A percentile compares a stretch with the other conserved stretches of the same genome.
phyloP scores from a whole-genome alignment of 2,888 invertebrate species.

The Leptinotarsa tumamoca region DNA sequence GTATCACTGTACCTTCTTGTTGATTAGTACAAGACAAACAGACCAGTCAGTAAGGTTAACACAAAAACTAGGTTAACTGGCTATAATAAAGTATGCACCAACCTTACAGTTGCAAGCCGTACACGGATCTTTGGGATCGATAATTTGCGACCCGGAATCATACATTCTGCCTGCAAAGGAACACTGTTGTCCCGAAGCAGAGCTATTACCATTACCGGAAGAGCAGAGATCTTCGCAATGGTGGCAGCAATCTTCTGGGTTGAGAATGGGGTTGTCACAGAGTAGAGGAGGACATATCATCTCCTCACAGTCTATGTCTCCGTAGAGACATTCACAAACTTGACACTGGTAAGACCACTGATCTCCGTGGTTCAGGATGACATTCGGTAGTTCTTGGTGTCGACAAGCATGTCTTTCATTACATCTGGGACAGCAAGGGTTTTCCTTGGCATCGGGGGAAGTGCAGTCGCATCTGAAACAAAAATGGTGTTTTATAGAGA shows the following conservation, averaged over 20 bases:
- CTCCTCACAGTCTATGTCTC: constrained; percentile 88
- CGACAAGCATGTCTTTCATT: constrained; percentile 79
- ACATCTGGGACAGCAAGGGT: constrained; percentile 85
- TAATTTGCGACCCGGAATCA: constrained; percentile 72
- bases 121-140: constrained; percentile 75
- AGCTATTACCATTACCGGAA: constrained; percentile 55
- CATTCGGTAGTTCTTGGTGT: constrained; percentile 79
- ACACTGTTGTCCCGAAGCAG: constrained; percentile 70
- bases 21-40: constrained; percentile 56
- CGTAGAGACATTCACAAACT: constrained; percentile 91
- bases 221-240: constrained; percentile 73
- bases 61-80: constrained; percentile 26
- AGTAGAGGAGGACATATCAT: constrained; percentile 82
- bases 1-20: constrained; percentile 49
- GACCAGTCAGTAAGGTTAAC: constrained; percentile 49
- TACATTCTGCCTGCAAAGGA: constrained; percentile 73
- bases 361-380: constrained; percentile 83
- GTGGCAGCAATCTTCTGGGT: constrained; percentile 78
- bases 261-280: constrained; percentile 74
- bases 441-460: constrained; percentile 66
- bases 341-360: constrained; percentile 93
- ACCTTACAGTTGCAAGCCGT: constrained; percentile 82
- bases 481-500: background rate
- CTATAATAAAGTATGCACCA: constrained; percentile 59
- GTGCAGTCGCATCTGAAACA: constrained; percentile 54